Evolutionary conservation across 2,888 invertebrate genomes (phyloP), one percentile per base, ranked within the genome.

Genomic region (Griposia aprilina): DNA sequence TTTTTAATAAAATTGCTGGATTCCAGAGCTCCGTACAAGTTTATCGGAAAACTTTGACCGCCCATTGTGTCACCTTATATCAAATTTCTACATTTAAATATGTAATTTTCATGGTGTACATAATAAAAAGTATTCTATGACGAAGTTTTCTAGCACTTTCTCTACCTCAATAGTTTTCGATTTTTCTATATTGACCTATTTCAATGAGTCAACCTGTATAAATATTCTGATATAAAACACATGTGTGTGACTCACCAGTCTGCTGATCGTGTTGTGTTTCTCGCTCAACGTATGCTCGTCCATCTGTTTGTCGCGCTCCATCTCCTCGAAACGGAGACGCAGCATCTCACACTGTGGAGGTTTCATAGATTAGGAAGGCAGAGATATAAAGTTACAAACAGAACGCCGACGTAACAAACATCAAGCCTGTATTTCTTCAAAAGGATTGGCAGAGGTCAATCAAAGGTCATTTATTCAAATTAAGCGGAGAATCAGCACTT

Each of bases 281-380:
- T 90, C 95, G 86, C 94, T 91, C 74, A 97, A 81, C 8, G 96
- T 94, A 74, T 92, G 93, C 63, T 93, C 92, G 82, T 95, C 94
- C 8, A 91, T 90, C 74, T 94, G 92, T 90, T 96, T 97, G 69
- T 97, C 97, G 26, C 96, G 94, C 83, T 97, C 96, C 92, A 97
- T 94, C 89, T 97, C 96, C 65, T 97, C 96, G 78, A 98, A 95
- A 67, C 97, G 96, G 72, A 97, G 95, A 83, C 97, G 96, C 76
- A 98, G 91, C 91, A 96, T 94, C 85, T 97, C 97, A 84, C 97
- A 97, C 97, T 97, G 90, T 7, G 89, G 2, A 59, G 50, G 57
- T 20, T 59, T 10, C 45, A 57, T 5, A 23, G 20, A 0, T 75
- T 63, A 50, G n/a, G 41, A 48, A 36, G 13, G 52, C 70, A 74